phyloP scores from a whole-genome alignment of 2,113 vertebrate species.

The Canis aureus region DNA sequence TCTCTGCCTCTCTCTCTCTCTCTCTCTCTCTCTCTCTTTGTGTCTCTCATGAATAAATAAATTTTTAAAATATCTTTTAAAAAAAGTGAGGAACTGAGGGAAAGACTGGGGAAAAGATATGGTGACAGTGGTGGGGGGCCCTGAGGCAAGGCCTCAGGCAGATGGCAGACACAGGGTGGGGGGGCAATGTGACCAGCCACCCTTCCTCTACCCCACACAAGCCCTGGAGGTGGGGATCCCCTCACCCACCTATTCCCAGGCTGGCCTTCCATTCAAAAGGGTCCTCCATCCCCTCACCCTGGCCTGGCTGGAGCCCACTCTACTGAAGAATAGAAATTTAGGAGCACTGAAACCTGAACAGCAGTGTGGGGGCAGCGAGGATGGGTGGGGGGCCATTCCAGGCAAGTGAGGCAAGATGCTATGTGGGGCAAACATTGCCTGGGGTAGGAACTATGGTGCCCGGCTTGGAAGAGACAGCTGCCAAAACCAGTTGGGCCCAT shows the following conservation, averaged over 20 bases:
- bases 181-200: neutral
- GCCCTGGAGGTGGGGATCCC: neutral
- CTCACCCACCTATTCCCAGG: neutral
- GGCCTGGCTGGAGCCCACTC: constrained; percentile 14
- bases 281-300: neutral
- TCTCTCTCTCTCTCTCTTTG: too few relatives aligned
- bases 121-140: neutral
- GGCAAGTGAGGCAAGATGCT: neutral
- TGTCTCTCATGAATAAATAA: too few relatives aligned
- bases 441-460: neutral
- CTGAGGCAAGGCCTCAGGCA: neutral
- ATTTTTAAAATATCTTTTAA: too few relatives aligned
- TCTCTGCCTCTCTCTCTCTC: too few relatives aligned
- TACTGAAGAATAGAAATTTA: constrained; percentile 47
- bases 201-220: too few relatives aligned
- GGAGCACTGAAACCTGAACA: neutral
- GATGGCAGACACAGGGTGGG: neutral
- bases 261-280: neutral
- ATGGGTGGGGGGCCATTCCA: neutral
- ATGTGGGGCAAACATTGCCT: neutral
- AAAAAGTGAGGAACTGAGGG: neutral
- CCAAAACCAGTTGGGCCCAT: neutral
- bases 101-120: neutral
- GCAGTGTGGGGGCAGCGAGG: neutral
- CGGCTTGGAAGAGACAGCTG: neutral